Conservation (phyloP, 2,113 vertebrate species). For the Oncorhynchus masou region DNA sequence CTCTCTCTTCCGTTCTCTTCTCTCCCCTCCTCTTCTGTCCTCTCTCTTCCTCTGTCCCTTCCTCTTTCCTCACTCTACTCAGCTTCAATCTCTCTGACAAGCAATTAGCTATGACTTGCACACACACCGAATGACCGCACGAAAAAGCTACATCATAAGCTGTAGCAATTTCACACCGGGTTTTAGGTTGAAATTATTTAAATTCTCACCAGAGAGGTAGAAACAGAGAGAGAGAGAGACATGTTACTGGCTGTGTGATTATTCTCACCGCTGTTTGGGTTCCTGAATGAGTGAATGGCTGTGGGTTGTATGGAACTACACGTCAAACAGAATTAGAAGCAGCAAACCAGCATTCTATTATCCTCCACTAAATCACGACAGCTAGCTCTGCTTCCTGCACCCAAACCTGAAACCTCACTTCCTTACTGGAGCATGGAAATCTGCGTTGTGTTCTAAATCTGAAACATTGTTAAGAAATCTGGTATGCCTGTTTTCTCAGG, state of each 20-base stretch:
- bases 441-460: conserved; percentile 45
- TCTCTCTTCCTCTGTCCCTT: neutral
- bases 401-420: conserved; percentile 50
- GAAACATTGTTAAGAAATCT: conserved; percentile 68
- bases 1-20: neutral
- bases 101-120: neutral
- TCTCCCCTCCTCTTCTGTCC: neutral
- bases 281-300: conserved; percentile 35
- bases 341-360: conserved; percentile 47
- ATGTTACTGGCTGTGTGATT: conserved; percentile 22
- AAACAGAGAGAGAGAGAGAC: conserved; percentile 9
- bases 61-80: neutral
- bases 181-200: conserved; percentile 47
- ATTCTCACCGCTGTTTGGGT: conserved; percentile 33
- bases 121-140: neutral
- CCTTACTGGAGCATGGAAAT: conserved; percentile 16
- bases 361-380: conserved; percentile 36
- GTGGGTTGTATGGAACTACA: conserved; percentile 47
- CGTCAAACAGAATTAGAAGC: conserved; percentile 54
- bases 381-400: conserved; percentile 34
- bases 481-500: conserved; percentile 56
- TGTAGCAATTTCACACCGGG: conserved; percentile 46
- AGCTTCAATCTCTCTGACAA: neutral
- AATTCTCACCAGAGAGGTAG: conserved; percentile 19
- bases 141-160: conserved; percentile 28